A percentile compares a stretch with the other conserved stretches of the same genome.
phyloP scores from a whole-genome alignment of 2,888 invertebrate species.

The Parelbella ahira region DNA sequence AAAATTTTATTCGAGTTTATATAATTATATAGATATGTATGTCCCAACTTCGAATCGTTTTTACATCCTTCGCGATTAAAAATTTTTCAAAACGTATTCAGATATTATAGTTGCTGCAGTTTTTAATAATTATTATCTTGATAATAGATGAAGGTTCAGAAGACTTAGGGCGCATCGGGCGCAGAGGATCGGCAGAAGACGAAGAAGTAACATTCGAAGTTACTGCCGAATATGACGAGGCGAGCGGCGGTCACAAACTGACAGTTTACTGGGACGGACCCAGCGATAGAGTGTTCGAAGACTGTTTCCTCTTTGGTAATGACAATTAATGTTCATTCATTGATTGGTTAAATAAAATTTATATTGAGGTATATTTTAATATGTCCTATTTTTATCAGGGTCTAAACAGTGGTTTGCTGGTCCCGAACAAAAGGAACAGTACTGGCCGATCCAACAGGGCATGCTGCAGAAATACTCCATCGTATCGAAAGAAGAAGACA shows the following conservation, averaged over 20 bases:
- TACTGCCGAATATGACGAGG: constrained; percentile 38
- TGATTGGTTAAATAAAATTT: background rate
- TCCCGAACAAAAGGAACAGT: constrained; percentile 80
- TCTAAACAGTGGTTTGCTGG: constrained; percentile 84
- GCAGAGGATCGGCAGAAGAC: constrained; percentile 41
- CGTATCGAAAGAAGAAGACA: constrained; percentile 78
- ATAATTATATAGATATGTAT: no score
- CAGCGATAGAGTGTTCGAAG: constrained; percentile 59
- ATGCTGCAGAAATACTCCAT: constrained; percentile 78
- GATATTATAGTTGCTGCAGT: no score
- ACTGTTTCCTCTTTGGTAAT: constrained; percentile 71
- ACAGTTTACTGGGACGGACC: constrained; percentile 63
- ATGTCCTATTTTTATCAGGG: constrained; percentile 39
- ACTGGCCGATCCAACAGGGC: constrained; percentile 83
- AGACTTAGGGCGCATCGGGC: constrained; percentile 54
- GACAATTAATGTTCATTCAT: no score
- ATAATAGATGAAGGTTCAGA: constrained; percentile 38
- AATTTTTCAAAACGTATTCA: no score
- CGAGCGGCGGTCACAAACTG: constrained; percentile 50
- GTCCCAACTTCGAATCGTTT: no score
- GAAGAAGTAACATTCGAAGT: constrained; percentile 49
- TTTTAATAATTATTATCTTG: no score
- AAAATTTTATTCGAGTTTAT: no score
- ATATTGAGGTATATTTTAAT: no score
- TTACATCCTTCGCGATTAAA: no score